These are phyloP conservation scores for Opisthograptis luteolata DNA, from an alignment of 2,888 invertebrate genomes.

Conservation along the genomic window DNA sequence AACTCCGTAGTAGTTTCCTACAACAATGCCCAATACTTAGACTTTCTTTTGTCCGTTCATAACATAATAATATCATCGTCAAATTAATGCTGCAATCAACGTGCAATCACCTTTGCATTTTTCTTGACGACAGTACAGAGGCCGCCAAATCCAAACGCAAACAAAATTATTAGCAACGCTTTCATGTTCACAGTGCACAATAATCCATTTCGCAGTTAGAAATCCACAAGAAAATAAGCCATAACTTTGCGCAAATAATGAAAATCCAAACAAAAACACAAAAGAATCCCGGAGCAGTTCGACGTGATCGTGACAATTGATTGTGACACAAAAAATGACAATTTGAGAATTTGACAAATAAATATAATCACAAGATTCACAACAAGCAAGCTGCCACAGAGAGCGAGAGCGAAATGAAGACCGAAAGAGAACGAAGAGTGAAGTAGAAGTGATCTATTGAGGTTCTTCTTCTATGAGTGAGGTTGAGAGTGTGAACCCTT, in stretches of 20 bases:
- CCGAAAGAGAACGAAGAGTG: too few species aligned
- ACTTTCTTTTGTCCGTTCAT: background rate
- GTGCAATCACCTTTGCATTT: constrained; percentile 62
- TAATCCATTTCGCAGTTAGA: constrained; percentile 25
- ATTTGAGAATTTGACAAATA: too few species aligned
- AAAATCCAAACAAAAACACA: constrained; percentile 18
- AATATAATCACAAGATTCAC: too few species aligned
- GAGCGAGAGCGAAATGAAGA: too few species aligned
- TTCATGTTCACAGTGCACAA: constrained; percentile 54
- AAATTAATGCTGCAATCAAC: constrained; percentile 47
- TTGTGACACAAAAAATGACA: too few species aligned
- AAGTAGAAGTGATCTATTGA: too few species aligned
- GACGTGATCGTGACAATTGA: too few species aligned
- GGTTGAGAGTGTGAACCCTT: too few species aligned
- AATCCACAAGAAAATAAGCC: constrained; percentile 35
- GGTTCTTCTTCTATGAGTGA: too few species aligned
- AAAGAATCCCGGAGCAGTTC: too few species aligned
- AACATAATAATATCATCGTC: background rate
- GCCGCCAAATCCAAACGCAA: constrained; percentile 61
- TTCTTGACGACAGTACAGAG: constrained; percentile 62
- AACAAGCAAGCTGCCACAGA: too few species aligned
- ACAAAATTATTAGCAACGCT: constrained; percentile 56
- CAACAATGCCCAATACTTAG: constrained; percentile 44
- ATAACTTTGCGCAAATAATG: constrained; percentile 17
- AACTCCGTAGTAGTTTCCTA: constrained; percentile 87